Evolutionary conservation across 2,888 invertebrate species (phyloP), one percentile per base, ranked within the genome.

Genomic region (Acleris emargana): DNA sequence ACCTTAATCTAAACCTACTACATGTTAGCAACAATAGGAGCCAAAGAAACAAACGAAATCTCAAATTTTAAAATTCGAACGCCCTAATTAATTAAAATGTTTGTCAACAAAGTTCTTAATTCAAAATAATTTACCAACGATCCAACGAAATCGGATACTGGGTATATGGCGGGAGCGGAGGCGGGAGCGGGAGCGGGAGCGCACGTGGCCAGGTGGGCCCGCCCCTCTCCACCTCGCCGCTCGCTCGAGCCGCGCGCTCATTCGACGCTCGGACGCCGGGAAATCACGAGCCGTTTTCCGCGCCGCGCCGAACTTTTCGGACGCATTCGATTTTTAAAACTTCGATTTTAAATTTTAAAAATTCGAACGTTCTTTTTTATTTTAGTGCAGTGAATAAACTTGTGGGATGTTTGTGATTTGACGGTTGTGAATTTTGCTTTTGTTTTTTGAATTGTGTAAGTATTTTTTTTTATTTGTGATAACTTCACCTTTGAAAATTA

Each of bases 261-360:
- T 88, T 91, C 90, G 87, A 89, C 89, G 91, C 87, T 81, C 86
- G 92, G 87, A 87, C 86, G 90, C 89, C 87, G 92, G 90, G 89
- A 89, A 91, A 91, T 88, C 84, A 89, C 88, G 86, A 88, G 82
- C 82, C 85, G 87, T 88, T 91, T 90, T 90, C 81, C 87, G 89
- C 87, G 89, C 73, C 80, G 78, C 82, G 78, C 76, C 81, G 83
- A 86, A 89, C 84, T 89, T 90, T 86, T 83, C 83, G 83, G 79
- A 80, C 80, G 81, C 82, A 76, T 72, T 77, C 76, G 77, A 82
- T 68, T 66, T 72, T 70, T 62, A 60, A 71, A 69, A 67, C 68
- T 68, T 69, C 71, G 64, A 62, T 67, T 67, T 61, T 63, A 61
- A 20, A 58, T 53, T 58, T 64, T 58, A 66, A 50, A 62, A 38